phyloP scores from a whole-genome alignment of 2,888 invertebrate genomes.

The Agrochola macilenta region DNA sequence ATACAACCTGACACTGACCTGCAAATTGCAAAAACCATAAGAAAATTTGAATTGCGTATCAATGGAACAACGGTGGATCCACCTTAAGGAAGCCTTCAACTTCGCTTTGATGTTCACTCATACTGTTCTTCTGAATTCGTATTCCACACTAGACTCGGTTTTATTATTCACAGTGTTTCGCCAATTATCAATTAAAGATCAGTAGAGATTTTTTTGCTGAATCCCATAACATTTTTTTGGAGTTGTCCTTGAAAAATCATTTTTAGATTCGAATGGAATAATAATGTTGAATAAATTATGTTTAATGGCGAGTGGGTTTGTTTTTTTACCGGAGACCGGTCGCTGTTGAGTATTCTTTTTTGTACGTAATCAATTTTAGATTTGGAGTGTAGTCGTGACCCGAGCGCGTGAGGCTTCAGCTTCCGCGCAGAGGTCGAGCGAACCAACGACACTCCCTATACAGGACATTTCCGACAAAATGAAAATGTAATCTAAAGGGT shows the following conservation, averaged over 20 bases:
- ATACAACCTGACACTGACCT: no score
- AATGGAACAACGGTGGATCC: no score
- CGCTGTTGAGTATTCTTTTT: conserved; percentile 76
- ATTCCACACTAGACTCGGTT: conserved; percentile 49
- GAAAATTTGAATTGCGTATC: no score
- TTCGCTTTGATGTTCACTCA: conserved; percentile 15
- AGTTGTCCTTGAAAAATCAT: conserved; percentile 72
- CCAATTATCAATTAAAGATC: conserved; percentile 74
- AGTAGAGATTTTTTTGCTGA: conserved; percentile 69
- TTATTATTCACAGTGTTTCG: conserved; percentile 69
- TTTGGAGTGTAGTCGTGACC: conserved; percentile 87
- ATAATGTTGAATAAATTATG: conserved; percentile 86
- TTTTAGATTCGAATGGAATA: conserved; percentile 79
- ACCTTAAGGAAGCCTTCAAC: not conserved
- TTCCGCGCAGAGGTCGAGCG: conserved; percentile 75
- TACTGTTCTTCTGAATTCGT: conserved; percentile 21
- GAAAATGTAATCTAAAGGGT: conserved; percentile 27
- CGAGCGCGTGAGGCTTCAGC: conserved; percentile 80
- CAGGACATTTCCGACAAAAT: conserved; percentile 13
- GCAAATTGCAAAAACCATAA: no score
- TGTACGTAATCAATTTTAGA: conserved; percentile 86
- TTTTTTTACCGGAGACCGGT: conserved; percentile 77
- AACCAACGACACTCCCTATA: conserved; percentile 52
- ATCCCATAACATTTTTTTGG: conserved; percentile 63
- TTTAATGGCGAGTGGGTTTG: conserved; percentile 81